A percentile compares a stretch with the other conserved stretches of the same genome.
Conservation (phyloP, 2,888 invertebrate genomes). For the Microctonus hyperodae region DNA sequence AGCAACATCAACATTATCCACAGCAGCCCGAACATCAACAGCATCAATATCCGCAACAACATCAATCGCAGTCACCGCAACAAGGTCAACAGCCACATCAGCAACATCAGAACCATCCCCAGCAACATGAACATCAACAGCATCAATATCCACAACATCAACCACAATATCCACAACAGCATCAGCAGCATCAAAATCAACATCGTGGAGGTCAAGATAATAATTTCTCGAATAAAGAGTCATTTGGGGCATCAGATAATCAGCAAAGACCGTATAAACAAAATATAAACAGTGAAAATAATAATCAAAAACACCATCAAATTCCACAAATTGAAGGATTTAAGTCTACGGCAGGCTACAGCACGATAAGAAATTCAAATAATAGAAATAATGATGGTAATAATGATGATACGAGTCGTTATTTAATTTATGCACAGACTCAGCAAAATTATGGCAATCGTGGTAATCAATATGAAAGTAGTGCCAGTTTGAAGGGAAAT, state of each 20-base stretch:
- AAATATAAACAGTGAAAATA: not conserved
- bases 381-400: not conserved
- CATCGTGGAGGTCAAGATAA: conserved; percentile 13
- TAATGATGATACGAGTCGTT: not conserved
- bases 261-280: not conserved
- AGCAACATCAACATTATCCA: conserved; percentile 3
- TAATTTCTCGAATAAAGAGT: not conserved
- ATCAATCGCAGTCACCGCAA: conserved; percentile 13
- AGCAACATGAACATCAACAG: not conserved
- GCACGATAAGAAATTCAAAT: not conserved
- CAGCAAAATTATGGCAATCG: not conserved
- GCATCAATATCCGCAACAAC: conserved; percentile 19
- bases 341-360: not conserved
- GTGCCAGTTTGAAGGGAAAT: not conserved
- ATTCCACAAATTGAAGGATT: not conserved
- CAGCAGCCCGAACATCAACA: conserved; percentile 20
- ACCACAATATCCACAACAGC: not conserved
- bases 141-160: not conserved
- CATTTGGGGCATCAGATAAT: not conserved
- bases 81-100: too few species aligned
- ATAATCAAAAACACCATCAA: not conserved
- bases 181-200: too few species aligned
- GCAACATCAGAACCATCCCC: too few species aligned
- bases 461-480: not conserved
- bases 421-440: conserved; percentile 19